Evolutionary conservation across 2,797 vertebrate genomes (phyloP).

Genomic region (Melanotaenia boesemani): DNA sequence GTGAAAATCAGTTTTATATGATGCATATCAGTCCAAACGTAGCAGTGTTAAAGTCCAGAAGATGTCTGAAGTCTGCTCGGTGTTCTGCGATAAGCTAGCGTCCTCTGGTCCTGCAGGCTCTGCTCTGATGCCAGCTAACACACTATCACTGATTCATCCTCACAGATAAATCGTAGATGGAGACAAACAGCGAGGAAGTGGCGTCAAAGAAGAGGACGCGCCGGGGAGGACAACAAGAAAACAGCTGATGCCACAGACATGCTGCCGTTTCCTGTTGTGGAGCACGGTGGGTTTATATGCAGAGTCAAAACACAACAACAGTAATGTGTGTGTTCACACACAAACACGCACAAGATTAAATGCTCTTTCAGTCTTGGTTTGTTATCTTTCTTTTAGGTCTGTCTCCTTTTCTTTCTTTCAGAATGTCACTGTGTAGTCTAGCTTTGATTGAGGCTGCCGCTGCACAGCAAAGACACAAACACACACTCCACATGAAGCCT

Average conservation of each 20-base stretch:
- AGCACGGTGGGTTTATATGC: conserved; percentile 66
- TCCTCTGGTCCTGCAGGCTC: conserved; percentile 50
- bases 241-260: conserved; percentile 36
- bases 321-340: conserved; percentile 40
- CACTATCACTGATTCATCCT: conserved; percentile 66
- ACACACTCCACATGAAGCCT: conserved; percentile 29
- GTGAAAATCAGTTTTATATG: neutral
- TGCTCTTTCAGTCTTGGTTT: conserved; percentile 49
- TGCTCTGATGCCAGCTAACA: conserved; percentile 67
- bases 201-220: conserved; percentile 49
- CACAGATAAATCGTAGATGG: conserved; percentile 55
- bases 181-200: conserved; percentile 40
- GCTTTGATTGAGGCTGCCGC: conserved; percentile 43
- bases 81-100: conserved; percentile 57
- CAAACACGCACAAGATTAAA: conserved; percentile 57
- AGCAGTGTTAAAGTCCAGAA: conserved; percentile 32
- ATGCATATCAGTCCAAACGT: neutral
- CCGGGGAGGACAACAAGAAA: conserved; percentile 56
- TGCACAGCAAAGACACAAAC: conserved; percentile 8
- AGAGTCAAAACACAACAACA: conserved; percentile 83
- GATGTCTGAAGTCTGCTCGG: conserved; percentile 48
- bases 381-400: conserved; percentile 73
- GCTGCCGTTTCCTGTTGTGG: conserved; percentile 55
- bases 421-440: conserved; percentile 80
- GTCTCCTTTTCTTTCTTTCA: conserved; percentile 70